phyloP scores from a whole-genome alignment of 2,888 invertebrate species.

The Athalia cordata region DNA sequence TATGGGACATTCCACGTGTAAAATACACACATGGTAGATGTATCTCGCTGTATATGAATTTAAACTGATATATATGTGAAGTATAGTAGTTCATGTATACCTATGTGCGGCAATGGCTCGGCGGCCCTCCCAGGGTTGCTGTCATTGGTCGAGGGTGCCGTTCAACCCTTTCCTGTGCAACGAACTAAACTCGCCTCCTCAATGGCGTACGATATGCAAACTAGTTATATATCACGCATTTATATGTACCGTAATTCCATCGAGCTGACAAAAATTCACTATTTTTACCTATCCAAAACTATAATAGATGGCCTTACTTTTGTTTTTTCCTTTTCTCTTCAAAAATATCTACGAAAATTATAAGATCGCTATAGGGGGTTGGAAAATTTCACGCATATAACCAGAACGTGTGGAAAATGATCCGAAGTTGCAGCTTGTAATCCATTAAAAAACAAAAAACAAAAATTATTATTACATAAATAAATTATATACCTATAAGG shows the following conservation, averaged over 20 bases:
- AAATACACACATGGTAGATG: too few species aligned
- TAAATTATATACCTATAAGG: too few species aligned
- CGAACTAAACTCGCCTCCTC: constrained; percentile 38
- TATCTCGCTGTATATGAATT: background rate
- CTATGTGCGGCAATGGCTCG: constrained; percentile 32
- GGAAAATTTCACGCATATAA: background rate
- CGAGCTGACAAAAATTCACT: too few species aligned
- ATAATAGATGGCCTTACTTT: too few species aligned
- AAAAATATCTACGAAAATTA: too few species aligned
- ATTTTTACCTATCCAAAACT: too few species aligned
- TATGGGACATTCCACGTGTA: too few species aligned
- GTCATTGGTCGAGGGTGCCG: constrained; percentile 69
- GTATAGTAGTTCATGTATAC: background rate
- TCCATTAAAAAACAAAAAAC: too few species aligned
- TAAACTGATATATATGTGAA: background rate
- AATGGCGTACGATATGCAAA: constrained; percentile 26
- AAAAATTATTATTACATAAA: too few species aligned
- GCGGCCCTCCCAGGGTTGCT: constrained; percentile 56
- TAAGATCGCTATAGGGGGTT: background rate
- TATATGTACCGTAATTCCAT: background rate
- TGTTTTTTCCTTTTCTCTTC: too few species aligned
- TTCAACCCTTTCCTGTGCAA: constrained; percentile 63
- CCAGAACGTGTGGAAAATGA: too few species aligned
- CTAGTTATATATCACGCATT: constrained; percentile 3
- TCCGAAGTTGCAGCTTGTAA: too few species aligned